Conservation (phyloP, 1,140 invertebrate species). For the Bombus sibiricus region DNA sequence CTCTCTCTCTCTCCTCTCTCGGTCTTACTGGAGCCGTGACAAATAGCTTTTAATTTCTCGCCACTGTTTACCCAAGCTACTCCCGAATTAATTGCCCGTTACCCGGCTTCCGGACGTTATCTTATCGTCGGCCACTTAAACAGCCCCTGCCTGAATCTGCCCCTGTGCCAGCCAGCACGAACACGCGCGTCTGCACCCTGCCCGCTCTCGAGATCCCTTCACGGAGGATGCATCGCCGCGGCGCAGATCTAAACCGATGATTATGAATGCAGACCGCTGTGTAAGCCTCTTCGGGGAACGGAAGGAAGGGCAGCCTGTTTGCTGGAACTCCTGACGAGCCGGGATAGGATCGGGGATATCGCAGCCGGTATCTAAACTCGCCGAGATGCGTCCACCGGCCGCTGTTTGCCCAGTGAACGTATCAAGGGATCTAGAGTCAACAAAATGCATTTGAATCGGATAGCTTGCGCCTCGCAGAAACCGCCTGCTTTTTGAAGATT, state of each 20-base stretch:
- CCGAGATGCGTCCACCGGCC: not conserved
- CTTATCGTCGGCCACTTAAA: slow-evolving; percentile 82
- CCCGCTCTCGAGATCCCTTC: not conserved
- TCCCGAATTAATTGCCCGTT: slow-evolving; percentile 80
- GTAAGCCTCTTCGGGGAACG: slow-evolving; percentile 72
- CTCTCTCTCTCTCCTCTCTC: slow-evolving; percentile 2
- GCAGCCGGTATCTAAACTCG: slow-evolving; percentile 26
- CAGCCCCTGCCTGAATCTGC: slow-evolving; percentile 64
- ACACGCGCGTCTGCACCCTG: not conserved
- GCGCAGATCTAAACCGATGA: slow-evolving; percentile 78
- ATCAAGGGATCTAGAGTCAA: slow-evolving; percentile 23
- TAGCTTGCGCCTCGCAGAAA: not conserved
- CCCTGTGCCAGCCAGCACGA: not conserved
- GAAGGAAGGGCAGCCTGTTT: slow-evolving; percentile 65
- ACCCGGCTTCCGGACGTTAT: slow-evolving; percentile 77
- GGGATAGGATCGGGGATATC: slow-evolving; percentile 31
- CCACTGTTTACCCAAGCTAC: slow-evolving; percentile 80
- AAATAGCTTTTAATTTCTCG: slow-evolving; percentile 84
- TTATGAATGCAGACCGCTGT: slow-evolving; percentile 79
- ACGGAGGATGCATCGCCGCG: slow-evolving; percentile 39
- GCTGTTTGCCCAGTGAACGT: not conserved
- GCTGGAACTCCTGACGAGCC: slow-evolving; percentile 59
- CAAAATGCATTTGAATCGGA: not conserved
- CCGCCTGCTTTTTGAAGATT: not conserved
- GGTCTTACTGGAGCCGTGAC: slow-evolving; percentile 73